Evolutionary conservation across 2,888 invertebrate genomes (phyloP), one percentile per base, ranked within the genome.

Genomic region (Spisula solida): DNA sequence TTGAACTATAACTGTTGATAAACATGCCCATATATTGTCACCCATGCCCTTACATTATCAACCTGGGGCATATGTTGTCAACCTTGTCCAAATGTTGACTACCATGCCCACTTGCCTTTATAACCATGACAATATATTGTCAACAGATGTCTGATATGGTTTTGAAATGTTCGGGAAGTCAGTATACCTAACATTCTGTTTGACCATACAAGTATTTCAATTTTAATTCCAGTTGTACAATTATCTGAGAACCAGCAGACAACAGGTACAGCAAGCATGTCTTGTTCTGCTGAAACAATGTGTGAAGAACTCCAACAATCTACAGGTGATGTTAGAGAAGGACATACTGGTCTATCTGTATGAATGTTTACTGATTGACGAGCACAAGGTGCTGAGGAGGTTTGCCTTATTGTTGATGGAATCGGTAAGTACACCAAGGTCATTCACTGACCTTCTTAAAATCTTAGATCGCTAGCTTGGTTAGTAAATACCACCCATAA

Each of bases 221-320:
- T 10, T 10, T 51, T 16, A 83, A 18, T 89, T 92, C 1, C 88
- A 93, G 92, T 70, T 92, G 16, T 70, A 91, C 55, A 47, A 20
- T 20, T 91, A 87, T 70, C n/a, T 93, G 34, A 85, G 78, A 14
- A 86, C 85, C 0, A 88, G 88, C 48, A 56, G 89, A 34, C 20
- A 78, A 20, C 66, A 87, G 47, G 92, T 93, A 31, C 84, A 91
- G 66, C 92, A 93, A 51, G 89, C 92, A 12, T 85, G 91, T 48
- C 85, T 93, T 31, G 80, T 90, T 25, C 66, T 93, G 0, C 60
- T 93, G 60, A 90, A 88, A 80, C 85, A 90, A 31, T 79, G 89
- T 78, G 89, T 91, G 81, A 87, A 82, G 14, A 34, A 78, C 14
- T 48, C 48, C 10, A 81, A 56, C 25, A 93, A 93, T 85, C 88